Evolutionary conservation across 2,888 invertebrate species (phyloP).

Genomic region (Ditula angustiorana): DNA sequence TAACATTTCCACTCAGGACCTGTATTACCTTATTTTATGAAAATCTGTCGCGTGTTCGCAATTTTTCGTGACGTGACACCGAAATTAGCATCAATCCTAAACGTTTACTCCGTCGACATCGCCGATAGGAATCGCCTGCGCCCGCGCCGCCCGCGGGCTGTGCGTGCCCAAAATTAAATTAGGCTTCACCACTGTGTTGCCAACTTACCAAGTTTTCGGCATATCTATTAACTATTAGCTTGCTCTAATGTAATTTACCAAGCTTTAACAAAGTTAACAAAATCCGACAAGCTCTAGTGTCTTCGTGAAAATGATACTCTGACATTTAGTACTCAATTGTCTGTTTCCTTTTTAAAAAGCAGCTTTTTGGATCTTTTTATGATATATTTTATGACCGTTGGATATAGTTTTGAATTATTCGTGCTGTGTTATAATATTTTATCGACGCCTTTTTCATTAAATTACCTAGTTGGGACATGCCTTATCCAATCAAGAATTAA

Average conservation of each 20-base stretch:
- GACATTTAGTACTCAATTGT: too few relatives aligned
- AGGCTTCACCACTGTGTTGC: conserved; percentile 18
- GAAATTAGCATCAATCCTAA: conserved; percentile 29
- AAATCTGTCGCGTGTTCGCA: conserved; percentile 18
- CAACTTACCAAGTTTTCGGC: not conserved
- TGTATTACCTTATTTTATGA: not conserved
- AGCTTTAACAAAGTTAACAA: too few relatives aligned
- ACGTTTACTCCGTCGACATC: conserved; percentile 27
- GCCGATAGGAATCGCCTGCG: conserved; percentile 29
- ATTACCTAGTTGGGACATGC: too few relatives aligned
- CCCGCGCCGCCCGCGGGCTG: conserved; percentile 45
- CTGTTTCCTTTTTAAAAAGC: too few relatives aligned
- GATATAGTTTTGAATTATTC: too few relatives aligned
- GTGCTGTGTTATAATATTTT: too few relatives aligned
- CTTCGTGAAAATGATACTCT: too few relatives aligned
- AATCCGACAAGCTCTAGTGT: too few relatives aligned
- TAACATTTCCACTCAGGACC: not conserved
- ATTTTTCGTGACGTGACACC: conserved; percentile 27
- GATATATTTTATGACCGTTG: too few relatives aligned
- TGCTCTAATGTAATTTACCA: not conserved
- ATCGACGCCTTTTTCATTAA: too few relatives aligned
- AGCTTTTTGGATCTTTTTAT: too few relatives aligned
- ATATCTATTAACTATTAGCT: not conserved
- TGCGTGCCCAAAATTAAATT: conserved; percentile 53
- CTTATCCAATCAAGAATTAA: too few relatives aligned